Percentiles rank a stretch among this genome's conserved stretches.
phyloP scores from a whole-genome alignment of 1,140 invertebrate species.

The Drepana arcuata region DNA sequence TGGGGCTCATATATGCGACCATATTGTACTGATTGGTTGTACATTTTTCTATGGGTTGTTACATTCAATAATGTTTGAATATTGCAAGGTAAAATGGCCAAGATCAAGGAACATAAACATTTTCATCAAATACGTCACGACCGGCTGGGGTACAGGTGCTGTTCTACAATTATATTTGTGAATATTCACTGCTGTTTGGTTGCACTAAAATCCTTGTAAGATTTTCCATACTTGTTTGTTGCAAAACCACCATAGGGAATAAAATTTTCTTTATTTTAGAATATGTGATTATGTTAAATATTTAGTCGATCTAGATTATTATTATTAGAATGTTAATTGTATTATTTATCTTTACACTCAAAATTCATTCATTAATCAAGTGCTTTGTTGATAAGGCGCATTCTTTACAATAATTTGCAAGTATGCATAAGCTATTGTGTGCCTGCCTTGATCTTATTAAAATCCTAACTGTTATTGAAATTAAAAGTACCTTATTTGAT shows the following conservation, averaged over 20 bases:
- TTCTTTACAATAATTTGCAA: constrained; percentile 19
- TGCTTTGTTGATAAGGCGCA: constrained; percentile 19
- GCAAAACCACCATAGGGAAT: constrained; percentile 44
- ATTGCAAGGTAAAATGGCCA: constrained; percentile 31
- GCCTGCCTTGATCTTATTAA: constrained; percentile 19
- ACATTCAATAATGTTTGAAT: constrained; percentile 43
- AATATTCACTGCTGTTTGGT: no score
- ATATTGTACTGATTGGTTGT: constrained; percentile 60
- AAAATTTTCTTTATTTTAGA: constrained; percentile 53
- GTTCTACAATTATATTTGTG: constrained; percentile 28
- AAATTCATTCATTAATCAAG: constrained; percentile 36
- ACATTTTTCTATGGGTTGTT: constrained; percentile 67
- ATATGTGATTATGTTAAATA: constrained; percentile 58
- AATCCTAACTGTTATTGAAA: constrained; percentile 25
- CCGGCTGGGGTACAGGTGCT: constrained; percentile 46
- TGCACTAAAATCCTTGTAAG: no score
- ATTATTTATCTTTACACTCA: constrained; percentile 67
- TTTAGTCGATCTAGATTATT: constrained; percentile 63
- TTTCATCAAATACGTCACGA: constrained; percentile 10
- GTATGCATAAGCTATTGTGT: constrained; percentile 16
- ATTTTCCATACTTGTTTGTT: no score
- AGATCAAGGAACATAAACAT: constrained; percentile 23
- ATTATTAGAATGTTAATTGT: constrained; percentile 62
- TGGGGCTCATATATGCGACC: constrained; percentile 51
- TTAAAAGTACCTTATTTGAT: constrained; percentile 27